phyloP scores from a whole-genome alignment of 2,888 invertebrate genomes.

The Torymus aiolomorphi region DNA sequence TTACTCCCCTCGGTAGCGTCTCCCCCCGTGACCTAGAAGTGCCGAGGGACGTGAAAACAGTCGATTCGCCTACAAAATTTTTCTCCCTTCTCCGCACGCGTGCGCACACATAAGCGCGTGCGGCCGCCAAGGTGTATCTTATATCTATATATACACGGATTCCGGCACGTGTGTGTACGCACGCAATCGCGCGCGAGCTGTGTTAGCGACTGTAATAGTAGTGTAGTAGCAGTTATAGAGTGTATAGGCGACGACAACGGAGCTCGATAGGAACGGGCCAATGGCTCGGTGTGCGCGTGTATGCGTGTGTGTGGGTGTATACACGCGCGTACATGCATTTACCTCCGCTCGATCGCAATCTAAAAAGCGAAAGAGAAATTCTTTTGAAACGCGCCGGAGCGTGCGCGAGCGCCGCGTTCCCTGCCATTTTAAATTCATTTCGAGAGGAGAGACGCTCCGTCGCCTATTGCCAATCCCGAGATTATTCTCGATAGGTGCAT shows the following conservation, averaged over 20 bases:
- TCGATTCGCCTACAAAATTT: slow-evolving; percentile 15
- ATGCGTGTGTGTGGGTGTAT: background rate
- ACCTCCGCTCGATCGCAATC: slow-evolving; percentile 19
- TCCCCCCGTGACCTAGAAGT: no score
- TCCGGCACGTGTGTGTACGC: no score
- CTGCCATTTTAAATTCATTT: slow-evolving; percentile 40
- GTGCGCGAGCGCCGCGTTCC: background rate
- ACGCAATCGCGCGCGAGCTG: no score
- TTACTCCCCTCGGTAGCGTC: no score
- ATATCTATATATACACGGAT: background rate
- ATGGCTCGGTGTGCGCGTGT: background rate
- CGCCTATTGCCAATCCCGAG: slow-evolving; percentile 24
- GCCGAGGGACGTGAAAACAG: background rate
- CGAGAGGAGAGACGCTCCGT: background rate
- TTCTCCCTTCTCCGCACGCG: background rate
- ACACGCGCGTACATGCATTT: background rate
- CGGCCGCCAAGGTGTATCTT: background rate
- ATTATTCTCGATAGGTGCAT: background rate
- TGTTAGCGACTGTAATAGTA: no score
- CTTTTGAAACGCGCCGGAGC: slow-evolving; percentile 19
- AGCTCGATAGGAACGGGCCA: slow-evolving; percentile 33
- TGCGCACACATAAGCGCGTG: background rate
- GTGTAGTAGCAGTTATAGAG: no score
- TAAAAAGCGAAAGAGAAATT: slow-evolving; percentile 21
- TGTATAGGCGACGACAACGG: background rate